Percentiles rank a stretch among this genome's conserved stretches.
These are phyloP conservation scores for Oscheius onirici DNA, from an alignment of 2,888 invertebrate species.

Conservation along the genomic window DNA sequence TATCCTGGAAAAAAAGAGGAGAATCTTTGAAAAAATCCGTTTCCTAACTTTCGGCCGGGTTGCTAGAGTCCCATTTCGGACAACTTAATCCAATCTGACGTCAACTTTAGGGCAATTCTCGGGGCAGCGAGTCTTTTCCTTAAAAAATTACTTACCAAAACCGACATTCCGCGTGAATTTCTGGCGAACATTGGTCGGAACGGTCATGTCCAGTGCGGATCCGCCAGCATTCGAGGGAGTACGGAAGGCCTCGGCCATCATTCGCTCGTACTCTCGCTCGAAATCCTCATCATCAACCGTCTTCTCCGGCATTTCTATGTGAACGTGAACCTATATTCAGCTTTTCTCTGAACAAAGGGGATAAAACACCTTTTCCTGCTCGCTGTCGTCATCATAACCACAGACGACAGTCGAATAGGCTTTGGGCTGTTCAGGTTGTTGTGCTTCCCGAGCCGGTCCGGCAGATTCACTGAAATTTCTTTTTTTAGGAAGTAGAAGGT, in stretches of 20 bases:
- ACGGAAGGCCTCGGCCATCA: conserved; percentile 56
- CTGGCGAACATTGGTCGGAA: conserved; percentile 61
- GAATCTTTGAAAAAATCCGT: neutral
- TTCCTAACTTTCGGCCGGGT: neutral
- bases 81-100: conserved; percentile 32
- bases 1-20: neutral
- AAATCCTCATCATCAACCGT: conserved; percentile 66
- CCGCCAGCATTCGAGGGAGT: conserved; percentile 8
- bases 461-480: neutral
- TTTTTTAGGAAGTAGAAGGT: neutral
- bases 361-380: conserved; percentile 9
- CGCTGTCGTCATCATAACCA: neutral
- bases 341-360: neutral
- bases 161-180: conserved; percentile 59
- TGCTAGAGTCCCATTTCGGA: conserved; percentile 4
- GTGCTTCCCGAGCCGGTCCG: too few relatives aligned
- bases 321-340: conserved; percentile 14
- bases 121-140: neutral
- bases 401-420: neutral
- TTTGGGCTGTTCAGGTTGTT: neutral
- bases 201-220: conserved; percentile 52
- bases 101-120: neutral
- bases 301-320: conserved; percentile 8
- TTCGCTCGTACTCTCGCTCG: conserved; percentile 59
- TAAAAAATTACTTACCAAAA: conserved; percentile 52